These are phyloP conservation scores for Siniperca undulata DNA, from an alignment of 2,797 vertebrate genomes.

Conservation along the genomic window DNA sequence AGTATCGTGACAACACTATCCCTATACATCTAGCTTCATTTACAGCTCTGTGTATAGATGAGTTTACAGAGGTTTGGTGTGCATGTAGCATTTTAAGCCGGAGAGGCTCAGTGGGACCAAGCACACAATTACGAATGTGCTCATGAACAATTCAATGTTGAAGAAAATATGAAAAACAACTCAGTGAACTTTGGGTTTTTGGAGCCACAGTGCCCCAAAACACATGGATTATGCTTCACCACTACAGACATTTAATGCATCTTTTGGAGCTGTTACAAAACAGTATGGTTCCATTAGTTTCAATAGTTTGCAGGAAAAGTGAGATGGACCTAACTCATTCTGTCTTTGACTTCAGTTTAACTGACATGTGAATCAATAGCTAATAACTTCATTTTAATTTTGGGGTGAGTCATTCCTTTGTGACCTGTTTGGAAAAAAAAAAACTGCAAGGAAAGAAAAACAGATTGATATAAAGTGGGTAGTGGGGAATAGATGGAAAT, in stretches of 20 bases:
- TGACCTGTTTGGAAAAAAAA: not conserved
- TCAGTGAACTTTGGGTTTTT: not conserved
- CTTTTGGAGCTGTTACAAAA: not conserved
- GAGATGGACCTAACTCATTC: not conserved
- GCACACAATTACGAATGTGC: not conserved
- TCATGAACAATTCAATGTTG: not conserved
- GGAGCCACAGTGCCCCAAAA: not conserved
- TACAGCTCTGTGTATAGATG: not conserved
- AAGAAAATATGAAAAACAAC: not conserved
- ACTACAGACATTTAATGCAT: not conserved
- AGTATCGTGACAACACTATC: not conserved
- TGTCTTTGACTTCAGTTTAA: constrained; percentile 15
- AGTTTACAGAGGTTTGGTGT: not conserved
- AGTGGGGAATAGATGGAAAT: not conserved
- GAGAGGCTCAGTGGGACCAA: not conserved
- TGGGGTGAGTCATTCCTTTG: not conserved
- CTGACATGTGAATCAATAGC: constrained; percentile 45
- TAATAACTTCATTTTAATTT: constrained; percentile 50
- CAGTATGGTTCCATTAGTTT: constrained; percentile 11
- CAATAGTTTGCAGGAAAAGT: not conserved
- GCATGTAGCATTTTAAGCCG: not conserved
- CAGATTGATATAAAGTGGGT: not conserved
- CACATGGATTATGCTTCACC: not conserved
- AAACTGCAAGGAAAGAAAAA: not conserved
- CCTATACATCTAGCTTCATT: not conserved